Evolutionary conservation across 35 echinoderm and acorn worm genomes (phyloP), one percentile per base, ranked within the genome.

Genomic region (Apostichopus japonicus): DNA sequence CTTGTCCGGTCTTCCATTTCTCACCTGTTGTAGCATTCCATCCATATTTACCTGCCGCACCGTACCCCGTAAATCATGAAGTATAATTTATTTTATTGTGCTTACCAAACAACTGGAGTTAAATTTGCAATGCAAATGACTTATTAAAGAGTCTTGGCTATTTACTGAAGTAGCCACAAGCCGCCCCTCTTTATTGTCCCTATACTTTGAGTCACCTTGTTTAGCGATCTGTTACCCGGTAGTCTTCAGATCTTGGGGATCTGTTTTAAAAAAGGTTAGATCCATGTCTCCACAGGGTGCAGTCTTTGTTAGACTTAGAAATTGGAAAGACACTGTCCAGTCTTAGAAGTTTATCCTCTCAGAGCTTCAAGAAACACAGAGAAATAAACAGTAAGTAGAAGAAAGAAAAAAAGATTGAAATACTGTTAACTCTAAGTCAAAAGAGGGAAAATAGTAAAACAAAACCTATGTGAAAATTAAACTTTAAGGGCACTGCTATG

Each of bases 101-200:
- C 54, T 83, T 83, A 17, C 51, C 79, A 44, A 83, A 17, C 79
- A 83, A 33, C 79, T 44, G 79, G 79, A 83, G 44, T 83, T 83
- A 83, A 83, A 8, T 83, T 54, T 83, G 79, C 44, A 83, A 19
- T 83, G 79, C 79, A 83, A 83, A 83, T 83, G 79, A 44, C 17
- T 8, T 14, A 15, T 54, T 17, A 54, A 0, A 19, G 19, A 67
- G 63, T 83, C 17, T 54, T 15, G 15, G 51, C 54, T 33, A 54
- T 83, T 83, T 83, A 83, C 79, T 52, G 13, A 83, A 33, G 52
- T 83, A 54, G 23, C 79, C 51, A 67, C 63, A 67, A 44, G 33
- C 8, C 63, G 33, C 8, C 63, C 19, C 9, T 67, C 63, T 67
- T 67, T 67, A 67, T 67, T 67, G 63, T 19, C 63, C 63, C 19